Evolutionary conservation across 2,113 vertebrate genomes (phyloP).

Genomic region (Triplophysa dalaica): DNA sequence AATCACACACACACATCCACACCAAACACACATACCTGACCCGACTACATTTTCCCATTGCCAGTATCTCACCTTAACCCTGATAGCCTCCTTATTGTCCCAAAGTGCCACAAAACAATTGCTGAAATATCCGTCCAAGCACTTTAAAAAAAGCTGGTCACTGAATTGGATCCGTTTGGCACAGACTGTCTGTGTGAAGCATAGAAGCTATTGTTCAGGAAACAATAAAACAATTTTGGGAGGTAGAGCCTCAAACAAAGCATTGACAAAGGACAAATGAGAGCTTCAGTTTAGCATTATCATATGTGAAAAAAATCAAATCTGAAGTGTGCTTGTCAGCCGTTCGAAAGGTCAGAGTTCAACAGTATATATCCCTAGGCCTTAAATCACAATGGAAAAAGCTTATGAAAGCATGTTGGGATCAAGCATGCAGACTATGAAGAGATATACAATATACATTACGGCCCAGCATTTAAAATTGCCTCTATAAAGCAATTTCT

Average conservation of each 20-base stretch:
- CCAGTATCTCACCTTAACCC: conserved; percentile 41
- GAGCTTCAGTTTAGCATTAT: conserved; percentile 58
- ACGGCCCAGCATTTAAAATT: neutral
- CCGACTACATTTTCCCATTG: conserved; percentile 17
- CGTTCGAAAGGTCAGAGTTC: conserved; percentile 73
- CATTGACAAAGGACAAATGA: conserved; percentile 41
- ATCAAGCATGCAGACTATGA: conserved; percentile 51
- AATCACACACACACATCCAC: conserved; percentile 3
- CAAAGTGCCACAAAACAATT: conserved; percentile 29
- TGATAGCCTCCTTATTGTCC: conserved; percentile 27
- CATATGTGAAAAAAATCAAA: conserved; percentile 63
- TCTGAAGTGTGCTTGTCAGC: conserved; percentile 67
- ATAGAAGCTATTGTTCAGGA: conserved; percentile 26
- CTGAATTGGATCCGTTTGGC: conserved; percentile 20
- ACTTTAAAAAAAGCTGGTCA: conserved; percentile 11
- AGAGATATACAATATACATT: conserved; percentile 12
- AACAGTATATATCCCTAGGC: conserved; percentile 66
- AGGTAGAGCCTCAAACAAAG: conserved; percentile 36
- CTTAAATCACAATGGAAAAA: conserved; percentile 68
- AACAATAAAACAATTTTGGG: conserved; percentile 33
- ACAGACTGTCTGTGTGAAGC: conserved; percentile 9
- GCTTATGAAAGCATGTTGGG: conserved; percentile 72
- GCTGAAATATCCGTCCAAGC: conserved; percentile 5
- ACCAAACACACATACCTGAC: neutral
- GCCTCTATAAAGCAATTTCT: conserved; percentile 10